Conservation (phyloP, 92 coral and sea anemone genomes). For the Palythoa grandiflora region DNA sequence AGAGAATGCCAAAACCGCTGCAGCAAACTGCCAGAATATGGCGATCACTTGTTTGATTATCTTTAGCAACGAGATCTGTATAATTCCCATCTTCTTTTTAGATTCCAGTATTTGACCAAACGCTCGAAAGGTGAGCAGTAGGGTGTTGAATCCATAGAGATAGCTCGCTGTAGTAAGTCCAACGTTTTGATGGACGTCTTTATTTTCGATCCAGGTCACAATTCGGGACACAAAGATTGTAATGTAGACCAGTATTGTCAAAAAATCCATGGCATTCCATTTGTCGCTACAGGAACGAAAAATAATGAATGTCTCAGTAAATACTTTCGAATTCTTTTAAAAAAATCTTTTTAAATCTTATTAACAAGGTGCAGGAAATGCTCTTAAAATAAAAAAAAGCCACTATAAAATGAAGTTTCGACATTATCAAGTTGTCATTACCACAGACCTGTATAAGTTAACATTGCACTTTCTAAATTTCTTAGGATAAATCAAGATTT, state of each 20-base stretch:
- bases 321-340: background rate
- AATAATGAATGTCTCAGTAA: background rate
- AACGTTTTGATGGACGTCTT: conserved; percentile 53
- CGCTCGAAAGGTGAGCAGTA: conserved; percentile 71
- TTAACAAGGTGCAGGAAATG: background rate
- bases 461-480: too few species aligned
- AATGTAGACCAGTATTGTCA: conserved; percentile 57
- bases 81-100: conserved; percentile 46
- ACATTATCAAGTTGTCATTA: too few species aligned
- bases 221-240: conserved; percentile 50
- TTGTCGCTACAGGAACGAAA: conserved; percentile 54
- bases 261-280: conserved; percentile 71
- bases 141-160: conserved; percentile 73
- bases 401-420: too few species aligned
- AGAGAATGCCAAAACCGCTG: conserved; percentile 73
- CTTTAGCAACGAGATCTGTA: conserved; percentile 74
- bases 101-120: conserved; percentile 78
- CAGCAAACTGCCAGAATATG: conserved; percentile 71
- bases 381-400: background rate
- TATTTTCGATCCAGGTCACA: conserved; percentile 34
- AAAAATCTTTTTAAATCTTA: background rate
- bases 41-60: conserved; percentile 52
- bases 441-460: too few species aligned
- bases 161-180: conserved; percentile 59
- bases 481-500: too few species aligned